Conservation (phyloP, 2,113 vertebrate genomes). For the Erinaceus europaeus region DNA sequence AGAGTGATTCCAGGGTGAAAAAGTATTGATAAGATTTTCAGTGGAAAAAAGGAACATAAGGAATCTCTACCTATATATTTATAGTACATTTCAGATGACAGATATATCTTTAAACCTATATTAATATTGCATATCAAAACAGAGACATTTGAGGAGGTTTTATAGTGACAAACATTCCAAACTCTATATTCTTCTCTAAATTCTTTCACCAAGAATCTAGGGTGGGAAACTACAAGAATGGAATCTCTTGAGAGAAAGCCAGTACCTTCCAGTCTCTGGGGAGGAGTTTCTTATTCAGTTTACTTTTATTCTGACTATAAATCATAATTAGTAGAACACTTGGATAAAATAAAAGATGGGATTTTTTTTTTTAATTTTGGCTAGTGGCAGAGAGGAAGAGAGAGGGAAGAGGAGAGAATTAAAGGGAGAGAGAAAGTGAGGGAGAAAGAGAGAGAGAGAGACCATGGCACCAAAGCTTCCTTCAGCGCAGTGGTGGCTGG, state of each 20-base stretch:
- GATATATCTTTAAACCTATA: not conserved
- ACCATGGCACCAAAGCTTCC: too few relatives aligned
- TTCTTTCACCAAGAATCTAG: not conserved
- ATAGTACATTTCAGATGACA: not conserved
- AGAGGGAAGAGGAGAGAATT: too few relatives aligned
- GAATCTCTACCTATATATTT: not conserved
- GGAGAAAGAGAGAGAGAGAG: too few relatives aligned
- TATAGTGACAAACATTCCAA: not conserved
- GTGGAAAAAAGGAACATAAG: not conserved
- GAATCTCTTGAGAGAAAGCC: not conserved
- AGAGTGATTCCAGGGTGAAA: too few relatives aligned
- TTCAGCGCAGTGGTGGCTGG: too few relatives aligned
- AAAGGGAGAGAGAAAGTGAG: too few relatives aligned
- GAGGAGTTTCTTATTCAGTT: not conserved
- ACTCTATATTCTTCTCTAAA: not conserved
- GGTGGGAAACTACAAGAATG: not conserved
- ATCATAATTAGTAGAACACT: not conserved
- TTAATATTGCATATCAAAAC: conserved; percentile 18
- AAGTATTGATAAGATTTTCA: conserved; percentile 4
- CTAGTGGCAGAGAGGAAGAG: too few relatives aligned
- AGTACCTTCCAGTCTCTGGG: not conserved
- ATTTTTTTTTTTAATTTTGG: too few relatives aligned
- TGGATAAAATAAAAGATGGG: not conserved
- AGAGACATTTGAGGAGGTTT: conserved; percentile 7
- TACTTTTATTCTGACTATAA: not conserved